phyloP scores from a whole-genome alignment of 2,888 invertebrate species.

The Drosophila paramelanica region DNA sequence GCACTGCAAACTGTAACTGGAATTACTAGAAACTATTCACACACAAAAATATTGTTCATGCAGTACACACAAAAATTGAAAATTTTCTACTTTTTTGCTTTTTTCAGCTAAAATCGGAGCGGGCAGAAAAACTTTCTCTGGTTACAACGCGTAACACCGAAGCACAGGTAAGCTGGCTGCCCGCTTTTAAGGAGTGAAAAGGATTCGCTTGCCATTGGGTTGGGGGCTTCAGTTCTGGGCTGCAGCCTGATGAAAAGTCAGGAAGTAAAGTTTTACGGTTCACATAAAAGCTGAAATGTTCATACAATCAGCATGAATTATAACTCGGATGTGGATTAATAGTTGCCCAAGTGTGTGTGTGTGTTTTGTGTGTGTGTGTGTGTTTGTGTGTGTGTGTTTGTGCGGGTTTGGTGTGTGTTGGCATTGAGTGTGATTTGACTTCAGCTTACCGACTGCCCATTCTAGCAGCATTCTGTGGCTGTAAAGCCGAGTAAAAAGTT shows the following conservation, averaged over 20 bases:
- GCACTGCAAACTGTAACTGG: conserved; percentile 70
- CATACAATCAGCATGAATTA: conserved; percentile 81
- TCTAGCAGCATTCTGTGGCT: conserved; percentile 39
- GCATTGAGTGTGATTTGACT: conserved; percentile 29
- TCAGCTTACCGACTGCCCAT: conserved; percentile 42
- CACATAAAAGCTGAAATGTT: conserved; percentile 80
- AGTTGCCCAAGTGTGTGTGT: conserved; percentile 59
- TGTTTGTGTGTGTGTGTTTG: not conserved
- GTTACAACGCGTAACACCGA: conserved; percentile 29
- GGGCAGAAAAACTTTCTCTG: conserved; percentile 59
- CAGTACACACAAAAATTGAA: conserved; percentile 59
- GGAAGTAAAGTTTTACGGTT: conserved; percentile 81
- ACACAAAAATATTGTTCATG: conserved; percentile 62
- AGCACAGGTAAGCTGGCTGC: conserved; percentile 43
- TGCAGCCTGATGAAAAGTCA: conserved; percentile 74
- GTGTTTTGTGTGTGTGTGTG: conserved; percentile 15
- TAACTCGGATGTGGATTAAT: conserved; percentile 81
- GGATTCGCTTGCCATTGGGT: conserved; percentile 9
- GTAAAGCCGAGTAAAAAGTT: conserved; percentile 42
- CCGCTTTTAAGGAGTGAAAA: conserved; percentile 12
- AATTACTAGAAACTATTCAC: conserved; percentile 78
- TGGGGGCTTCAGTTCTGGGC: conserved; percentile 20
- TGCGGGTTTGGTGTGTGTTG: conserved; percentile 3
- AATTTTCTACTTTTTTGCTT: conserved; percentile 52
- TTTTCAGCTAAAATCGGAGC: conserved; percentile 56